Conservation (phyloP, 2,797 vertebrate species). For the Coregonus suidteri region DNA sequence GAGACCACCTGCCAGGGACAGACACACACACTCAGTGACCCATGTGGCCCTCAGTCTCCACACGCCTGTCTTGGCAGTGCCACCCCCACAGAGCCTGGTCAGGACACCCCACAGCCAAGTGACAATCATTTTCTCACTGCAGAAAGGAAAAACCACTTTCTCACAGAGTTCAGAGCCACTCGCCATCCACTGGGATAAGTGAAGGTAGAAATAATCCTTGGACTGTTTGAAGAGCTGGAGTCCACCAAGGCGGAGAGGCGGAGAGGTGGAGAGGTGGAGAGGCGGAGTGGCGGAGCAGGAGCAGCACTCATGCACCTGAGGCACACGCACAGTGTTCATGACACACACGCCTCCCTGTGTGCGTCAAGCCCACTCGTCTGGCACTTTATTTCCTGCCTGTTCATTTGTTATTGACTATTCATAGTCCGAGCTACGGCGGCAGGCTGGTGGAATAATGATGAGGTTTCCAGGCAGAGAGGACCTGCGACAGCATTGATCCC, state of each 20-base stretch:
- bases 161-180: slow-evolving; percentile 1
- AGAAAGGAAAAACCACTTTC: background rate
- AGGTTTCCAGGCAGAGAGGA: slow-evolving; percentile 30
- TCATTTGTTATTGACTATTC: slow-evolving; percentile 59
- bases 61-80: background rate
- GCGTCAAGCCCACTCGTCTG: slow-evolving; percentile 37
- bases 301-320: slow-evolving; percentile 28
- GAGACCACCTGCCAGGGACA: slow-evolving; percentile 78
- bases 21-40: slow-evolving; percentile 5
- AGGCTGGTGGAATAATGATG: slow-evolving; percentile 49
- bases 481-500: slow-evolving; percentile 42
- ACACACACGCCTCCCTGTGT: slow-evolving; percentile 26
- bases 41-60: background rate
- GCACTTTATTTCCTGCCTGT: slow-evolving; percentile 49
- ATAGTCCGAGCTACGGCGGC: slow-evolving; percentile 41
- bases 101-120: too few species aligned
- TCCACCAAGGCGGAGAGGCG: background rate
- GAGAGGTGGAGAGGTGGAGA: background rate
- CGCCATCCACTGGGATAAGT: background rate
- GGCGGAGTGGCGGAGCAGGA: background rate
- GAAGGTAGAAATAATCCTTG: background rate
- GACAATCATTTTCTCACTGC: background rate
- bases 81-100: background rate
- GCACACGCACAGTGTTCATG: slow-evolving; percentile 17
- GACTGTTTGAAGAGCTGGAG: slow-evolving; percentile 8